Evolutionary conservation across 2,797 vertebrate species (phyloP).

Genomic region (Acomys russatus): DNA sequence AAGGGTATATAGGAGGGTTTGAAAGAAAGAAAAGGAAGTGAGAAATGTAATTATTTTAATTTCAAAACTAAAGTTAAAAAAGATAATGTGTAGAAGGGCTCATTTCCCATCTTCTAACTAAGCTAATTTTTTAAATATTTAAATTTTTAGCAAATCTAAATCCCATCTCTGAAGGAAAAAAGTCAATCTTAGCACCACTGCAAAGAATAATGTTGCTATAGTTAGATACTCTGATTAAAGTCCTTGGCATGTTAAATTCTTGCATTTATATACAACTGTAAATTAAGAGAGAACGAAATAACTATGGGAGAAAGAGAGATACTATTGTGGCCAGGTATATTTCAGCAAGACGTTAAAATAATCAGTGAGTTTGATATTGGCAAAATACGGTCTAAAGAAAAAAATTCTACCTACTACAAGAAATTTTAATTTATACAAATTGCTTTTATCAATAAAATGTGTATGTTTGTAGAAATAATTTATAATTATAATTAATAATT

Average conservation of each 20-base stretch:
- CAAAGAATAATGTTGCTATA: conserved; percentile 22
- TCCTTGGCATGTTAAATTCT: conserved; percentile 26
- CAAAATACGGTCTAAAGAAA: conserved; percentile 50
- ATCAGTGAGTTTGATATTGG: conserved; percentile 33
- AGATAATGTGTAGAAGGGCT: neutral
- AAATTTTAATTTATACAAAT: conserved; percentile 40
- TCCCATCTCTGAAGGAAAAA: neutral
- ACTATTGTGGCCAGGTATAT: neutral
- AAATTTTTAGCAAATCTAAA: conserved; percentile 45
- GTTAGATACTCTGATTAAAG: neutral
- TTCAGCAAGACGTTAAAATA: conserved; percentile 17
- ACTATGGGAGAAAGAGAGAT: neutral
- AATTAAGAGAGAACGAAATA: neutral
- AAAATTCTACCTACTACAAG: conserved; percentile 4
- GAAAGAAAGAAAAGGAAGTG: neutral
- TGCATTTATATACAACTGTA: conserved; percentile 21
- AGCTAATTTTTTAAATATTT: neutral
- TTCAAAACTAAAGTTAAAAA: neutral
- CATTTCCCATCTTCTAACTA: neutral
- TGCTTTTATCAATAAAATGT: conserved; percentile 25
- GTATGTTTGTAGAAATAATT: conserved; percentile 51
- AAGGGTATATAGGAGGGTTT: neutral
- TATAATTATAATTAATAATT: conserved; percentile 24
- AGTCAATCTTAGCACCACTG: neutral
- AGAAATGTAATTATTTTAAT: neutral